Evolutionary conservation across 2,888 invertebrate genomes (phyloP), one percentile per base, ranked within the genome.

Genomic region (Drosophila monieri): DNA sequence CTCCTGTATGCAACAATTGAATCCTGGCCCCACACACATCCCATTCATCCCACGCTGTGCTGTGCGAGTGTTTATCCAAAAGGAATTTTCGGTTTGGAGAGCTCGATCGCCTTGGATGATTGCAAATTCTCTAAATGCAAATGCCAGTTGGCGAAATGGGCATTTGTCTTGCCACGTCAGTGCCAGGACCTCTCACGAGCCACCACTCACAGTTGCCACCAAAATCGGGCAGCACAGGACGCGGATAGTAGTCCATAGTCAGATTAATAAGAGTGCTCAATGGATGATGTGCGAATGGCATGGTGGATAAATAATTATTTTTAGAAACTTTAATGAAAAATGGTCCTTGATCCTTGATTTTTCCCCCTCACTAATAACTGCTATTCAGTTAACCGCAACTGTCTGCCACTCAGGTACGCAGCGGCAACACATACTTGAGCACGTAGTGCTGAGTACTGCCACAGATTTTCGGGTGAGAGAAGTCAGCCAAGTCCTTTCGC

Each of bases 391-490:
- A 47, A 32, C 15, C 62, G 4, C 8, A 8, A 5, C 39, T 61
- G 60, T 61, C 30, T 27, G 9, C 47, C 30, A 23, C 55, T 55
- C 62, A 57, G 51, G 23, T 55, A 37, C 58, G 69, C 46, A 48
- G 51, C 57, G 48, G 69, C 68, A 71, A 75, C 78, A 76, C 77
- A 77, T 78, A 76, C 81, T 87, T 87, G 81, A 87, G 85, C 81
- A 81, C 88, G 88, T 81, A 78, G 62, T 60, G 58, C 51, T 35
- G 39, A 47, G 51, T 58, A 41, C 39, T 48, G 47, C 49, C 52
- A 18, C 21, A 10, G 12, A 43, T 18, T 59, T 72, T 72, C 41
- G 56, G 48, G 55, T 18, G 27, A 14, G 62, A 51, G 66, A 66
- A 52, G 44, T 51, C 61, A 54, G 72, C 37, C 62, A 49, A 53